Percentiles rank a stretch among this genome's conserved stretches.
Evolutionary conservation across 2,888 invertebrate genomes (phyloP).

Genomic region (Trypoxylon attenuatum): DNA sequence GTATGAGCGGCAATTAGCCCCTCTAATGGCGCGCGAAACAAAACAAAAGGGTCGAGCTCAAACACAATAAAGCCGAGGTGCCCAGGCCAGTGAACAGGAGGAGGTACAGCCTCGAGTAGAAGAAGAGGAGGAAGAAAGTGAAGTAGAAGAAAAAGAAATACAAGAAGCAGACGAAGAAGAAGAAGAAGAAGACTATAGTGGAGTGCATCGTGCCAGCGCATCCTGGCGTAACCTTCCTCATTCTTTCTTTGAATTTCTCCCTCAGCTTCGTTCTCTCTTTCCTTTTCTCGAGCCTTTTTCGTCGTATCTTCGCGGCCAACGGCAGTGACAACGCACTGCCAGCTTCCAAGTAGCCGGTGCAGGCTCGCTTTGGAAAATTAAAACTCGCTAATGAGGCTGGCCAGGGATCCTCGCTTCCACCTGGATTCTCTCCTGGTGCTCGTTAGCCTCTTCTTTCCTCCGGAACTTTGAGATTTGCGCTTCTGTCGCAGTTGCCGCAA

Average conservation of each 20-base stretch:
- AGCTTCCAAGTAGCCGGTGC: conserved; percentile 37
- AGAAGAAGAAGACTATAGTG: conserved; percentile 59
- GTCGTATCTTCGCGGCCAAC: conserved; percentile 6
- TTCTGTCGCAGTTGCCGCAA: too few species aligned
- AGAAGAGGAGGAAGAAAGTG: conserved; percentile 26
- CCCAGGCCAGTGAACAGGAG: conserved; percentile 32
- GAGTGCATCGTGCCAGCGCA: conserved; percentile 64
- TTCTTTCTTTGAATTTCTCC: background rate
- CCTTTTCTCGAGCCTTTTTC: background rate
- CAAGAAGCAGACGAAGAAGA: conserved; percentile 1
- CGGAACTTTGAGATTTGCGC: conserved; percentile 31
- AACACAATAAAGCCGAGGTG: conserved; percentile 66
- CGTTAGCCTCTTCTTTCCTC: conserved; percentile 30
- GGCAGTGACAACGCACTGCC: conserved; percentile 41
- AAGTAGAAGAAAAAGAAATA: background rate
- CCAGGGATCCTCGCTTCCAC: conserved; percentile 29
- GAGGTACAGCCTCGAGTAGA: conserved; percentile 25
- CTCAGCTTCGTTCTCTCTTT: background rate
- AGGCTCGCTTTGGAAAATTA: conserved; percentile 55
- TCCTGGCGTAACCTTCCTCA: conserved; percentile 43
- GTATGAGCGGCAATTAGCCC: conserved; percentile 72
- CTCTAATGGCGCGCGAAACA: conserved; percentile 72
- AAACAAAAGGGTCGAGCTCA: conserved; percentile 69
- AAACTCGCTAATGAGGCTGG: conserved; percentile 55
- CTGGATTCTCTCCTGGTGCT: conserved; percentile 22